Base-by-base conservation (phyloP, 2,888 invertebrate genomes). In the Acholoe squamosa region DNA sequence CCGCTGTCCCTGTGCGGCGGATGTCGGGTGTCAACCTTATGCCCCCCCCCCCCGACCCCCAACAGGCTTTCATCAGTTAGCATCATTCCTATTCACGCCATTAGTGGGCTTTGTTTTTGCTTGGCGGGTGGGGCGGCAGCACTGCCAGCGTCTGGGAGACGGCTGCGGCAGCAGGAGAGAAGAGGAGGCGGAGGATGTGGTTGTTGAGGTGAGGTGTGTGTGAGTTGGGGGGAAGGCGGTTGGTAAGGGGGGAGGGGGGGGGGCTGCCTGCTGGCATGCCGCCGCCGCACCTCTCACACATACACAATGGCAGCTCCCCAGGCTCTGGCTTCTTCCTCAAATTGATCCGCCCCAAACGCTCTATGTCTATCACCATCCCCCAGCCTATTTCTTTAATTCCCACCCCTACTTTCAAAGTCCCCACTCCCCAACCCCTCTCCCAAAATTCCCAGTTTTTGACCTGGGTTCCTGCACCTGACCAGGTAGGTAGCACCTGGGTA, bases 281-380 rank as follows among this genome's bases (percentile, higher is more conserved):
- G n/a, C 80, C 3, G 80, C 33, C 80, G 80, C 80, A 43, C 80
- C 34, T 43, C 80, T 80, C 80, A 80, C 80, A 80, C 80, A 80
- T 43, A 80, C 80, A 80, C 80, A 80, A 80, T 80, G 80, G 80
- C 80, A 33, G 80, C 80, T 34, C 80, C 43, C 14, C 33, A 25
- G n/a, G 80, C 80, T 80, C 80, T 80, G 80, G 80, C 80, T 80
- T 80, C 80, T 80, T 80, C 80, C 80, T 80, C 80, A 80, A 80
- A 80, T 33, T 80, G 80, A 80, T 34, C 80, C 80, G 22, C 80
- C 1, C 80, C 61, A 19, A 61, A 19, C 25, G 61, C 61, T n/a
- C 25, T n/a, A 3, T n/a, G 61, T n/a, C 61, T 61, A 61, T 61
- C 61, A 61, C 61, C 61, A 19, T 3, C 61, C 61, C 22, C 61